Conservation (phyloP, 2,888 invertebrate genomes). For the Elmis aenea region DNA sequence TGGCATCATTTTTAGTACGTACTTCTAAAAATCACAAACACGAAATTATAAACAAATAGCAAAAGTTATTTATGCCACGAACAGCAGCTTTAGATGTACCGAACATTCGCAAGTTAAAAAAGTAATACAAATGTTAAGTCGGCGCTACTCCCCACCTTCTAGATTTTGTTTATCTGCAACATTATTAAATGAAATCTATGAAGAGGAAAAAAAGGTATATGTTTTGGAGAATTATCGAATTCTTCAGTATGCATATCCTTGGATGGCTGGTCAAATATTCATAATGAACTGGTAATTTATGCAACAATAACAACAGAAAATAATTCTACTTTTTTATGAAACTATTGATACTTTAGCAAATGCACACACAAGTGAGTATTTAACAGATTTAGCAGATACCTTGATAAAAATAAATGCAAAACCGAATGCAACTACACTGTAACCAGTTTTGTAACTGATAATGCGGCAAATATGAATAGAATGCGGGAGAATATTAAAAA, state of each 20-base stretch:
- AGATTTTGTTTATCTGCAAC: constrained; percentile 7
- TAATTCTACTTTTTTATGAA: constrained; percentile 8
- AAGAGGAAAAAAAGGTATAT: constrained; percentile 10
- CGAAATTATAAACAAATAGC: constrained; percentile 9
- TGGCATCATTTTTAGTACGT: constrained; percentile 4
- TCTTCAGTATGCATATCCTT: constrained; percentile 12
- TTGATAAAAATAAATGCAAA: constrained; percentile 8
- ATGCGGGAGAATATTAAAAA: constrained; percentile 9
- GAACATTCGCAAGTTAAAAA: constrained; percentile 9
- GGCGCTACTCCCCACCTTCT: constrained; percentile 19
- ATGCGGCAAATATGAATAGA: constrained; percentile 12
- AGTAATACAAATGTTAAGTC: constrained; percentile 11
- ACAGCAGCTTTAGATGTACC: no score
- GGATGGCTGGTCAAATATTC: constrained; percentile 23
- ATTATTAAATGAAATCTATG: constrained; percentile 14
- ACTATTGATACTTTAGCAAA: constrained; percentile 19
- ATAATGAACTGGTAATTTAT: constrained; percentile 19
- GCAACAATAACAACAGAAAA: constrained; percentile 11
- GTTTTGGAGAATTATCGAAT: constrained; percentile 1
- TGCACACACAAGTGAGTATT: constrained; percentile 16
- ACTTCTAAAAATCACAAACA: constrained; percentile 2
- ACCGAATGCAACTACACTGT: constrained; percentile 9
- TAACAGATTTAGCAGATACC: constrained; percentile 7
- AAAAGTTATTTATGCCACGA: no score
- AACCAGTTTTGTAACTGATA: constrained; percentile 14